Conservation (phyloP, 2,797 vertebrate genomes). For the Spondyliosoma cantharus region DNA sequence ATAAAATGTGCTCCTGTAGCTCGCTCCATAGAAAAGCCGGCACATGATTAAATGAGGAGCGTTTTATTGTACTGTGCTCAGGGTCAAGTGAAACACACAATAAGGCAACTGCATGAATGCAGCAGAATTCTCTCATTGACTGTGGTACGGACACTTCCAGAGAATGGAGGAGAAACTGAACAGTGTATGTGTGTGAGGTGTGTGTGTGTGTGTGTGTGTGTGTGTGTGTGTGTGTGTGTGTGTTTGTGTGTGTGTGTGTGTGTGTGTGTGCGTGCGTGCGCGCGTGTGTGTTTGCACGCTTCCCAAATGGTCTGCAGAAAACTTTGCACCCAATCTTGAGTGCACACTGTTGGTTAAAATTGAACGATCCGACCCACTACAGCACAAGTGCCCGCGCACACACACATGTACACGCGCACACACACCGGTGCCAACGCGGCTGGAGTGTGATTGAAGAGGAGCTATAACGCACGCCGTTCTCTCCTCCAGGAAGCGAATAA, state of each 20-base stretch:
- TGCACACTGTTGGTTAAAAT: constrained; percentile 41
- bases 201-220: constrained; percentile 4
- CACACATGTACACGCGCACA: background rate
- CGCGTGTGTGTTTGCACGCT: too few species aligned
- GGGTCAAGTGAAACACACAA: constrained; percentile 32
- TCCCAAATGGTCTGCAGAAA: constrained; percentile 40
- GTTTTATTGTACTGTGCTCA: constrained; percentile 8
- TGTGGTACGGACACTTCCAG: constrained; percentile 5
- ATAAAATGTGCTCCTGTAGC: constrained; percentile 18
- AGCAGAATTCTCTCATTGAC: constrained; percentile 44
- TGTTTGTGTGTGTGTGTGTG: constrained; percentile 7
- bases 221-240: background rate
- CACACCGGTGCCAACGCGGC: constrained; percentile 23
- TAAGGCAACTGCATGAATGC: constrained; percentile 46
- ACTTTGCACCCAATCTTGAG: constrained; percentile 55
- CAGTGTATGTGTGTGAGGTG: background rate
- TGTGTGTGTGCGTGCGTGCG: background rate
- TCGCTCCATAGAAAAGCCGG: constrained; percentile 11
- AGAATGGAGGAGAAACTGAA: background rate
- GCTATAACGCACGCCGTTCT: constrained; percentile 3
- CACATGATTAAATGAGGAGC: constrained; percentile 19
- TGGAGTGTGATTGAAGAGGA: constrained; percentile 29
- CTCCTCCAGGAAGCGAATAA: background rate
- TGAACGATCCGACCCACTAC: constrained; percentile 45
- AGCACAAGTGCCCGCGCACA: constrained; percentile 1